Base-by-base conservation (phyloP, 2,113 vertebrate species). In the Chionomys nivalis region DNA sequence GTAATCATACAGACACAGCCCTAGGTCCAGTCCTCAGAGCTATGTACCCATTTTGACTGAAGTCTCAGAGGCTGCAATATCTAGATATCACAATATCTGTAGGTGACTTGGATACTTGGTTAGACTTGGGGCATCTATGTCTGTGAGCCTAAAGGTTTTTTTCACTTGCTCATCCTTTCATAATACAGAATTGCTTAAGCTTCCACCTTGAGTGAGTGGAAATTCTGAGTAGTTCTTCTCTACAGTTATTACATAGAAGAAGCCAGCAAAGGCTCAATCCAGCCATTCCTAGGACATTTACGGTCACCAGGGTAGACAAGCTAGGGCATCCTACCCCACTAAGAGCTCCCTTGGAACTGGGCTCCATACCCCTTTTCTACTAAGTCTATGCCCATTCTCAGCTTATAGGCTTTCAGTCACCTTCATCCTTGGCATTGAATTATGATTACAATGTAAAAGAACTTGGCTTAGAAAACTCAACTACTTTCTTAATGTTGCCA, bases 401-500 rank as follows among this genome's bases (percentile, higher is more conserved):
- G 79, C 11, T 81, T 23, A 42, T 7, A 36, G 11, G 17, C 39
- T 68, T 39, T 44, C 33, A 44, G 26, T 55, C n/a, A 65, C 42
- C 85, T 96, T 92, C 49, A 70, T 52, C 61, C n/a, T 95, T 79
- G 65, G 63, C 8, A 39, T 47, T 55, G 42, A 87, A 94, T 91
- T 76, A 16, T 17, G 11, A 88, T 90, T 92, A 73, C 19, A 86
- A 17, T 42, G 66, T 70, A 61, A 93, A 3, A 55, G 33, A 77
- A 68, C 92, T 65, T 66, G 78, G 14, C 49, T 91, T 95, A 73
- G 77, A 91, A 91, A 89, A 88, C 65, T 63, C 83, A 95, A 83
- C 76, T 86, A 72, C 96, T 88, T 92, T 31, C 52, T 90, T 28
- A 92, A 68, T 47, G 28, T n/a, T 36, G 10, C 7, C 86, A 95